Percentiles rank a stretch among this genome's conserved stretches.
phyloP scores from a whole-genome alignment of 2,797 vertebrate genomes.

The Furcifer pardalis region DNA sequence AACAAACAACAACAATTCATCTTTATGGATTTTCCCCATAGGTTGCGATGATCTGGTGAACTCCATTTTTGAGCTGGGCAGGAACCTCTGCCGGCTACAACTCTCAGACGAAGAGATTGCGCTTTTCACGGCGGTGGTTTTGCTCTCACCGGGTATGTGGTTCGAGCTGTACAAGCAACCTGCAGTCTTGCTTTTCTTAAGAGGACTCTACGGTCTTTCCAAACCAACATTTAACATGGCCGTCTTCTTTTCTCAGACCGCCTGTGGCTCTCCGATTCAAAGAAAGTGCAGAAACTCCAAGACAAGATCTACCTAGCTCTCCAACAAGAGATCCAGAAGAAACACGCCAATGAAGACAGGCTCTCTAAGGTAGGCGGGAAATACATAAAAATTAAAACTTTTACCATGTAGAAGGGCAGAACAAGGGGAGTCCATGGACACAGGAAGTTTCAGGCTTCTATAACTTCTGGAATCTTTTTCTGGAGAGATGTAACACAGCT shows the following conservation, averaged over 20 bases:
- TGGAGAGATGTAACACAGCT: too few relatives aligned
- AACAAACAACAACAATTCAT: too few relatives aligned
- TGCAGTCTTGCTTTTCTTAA: too few relatives aligned
- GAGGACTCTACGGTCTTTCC: neutral
- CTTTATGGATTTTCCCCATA: constrained; percentile 40
- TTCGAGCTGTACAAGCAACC: neutral
- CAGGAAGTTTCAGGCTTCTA: too few relatives aligned
- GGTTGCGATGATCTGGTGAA: constrained; percentile 90
- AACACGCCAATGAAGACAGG: constrained; percentile 83
- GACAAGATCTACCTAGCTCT: constrained; percentile 89
- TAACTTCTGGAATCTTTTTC: too few relatives aligned
- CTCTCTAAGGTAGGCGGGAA: constrained; percentile 86
- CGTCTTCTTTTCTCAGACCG: constrained; percentile 74
- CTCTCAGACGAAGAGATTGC: constrained; percentile 90
- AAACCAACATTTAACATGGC: neutral
- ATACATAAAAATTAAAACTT: too few relatives aligned
- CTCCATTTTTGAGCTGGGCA: constrained; percentile 86
- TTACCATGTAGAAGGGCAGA: too few relatives aligned
- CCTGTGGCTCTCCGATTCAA: constrained; percentile 86
- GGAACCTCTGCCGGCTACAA: constrained; percentile 85
- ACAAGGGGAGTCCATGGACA: too few relatives aligned
- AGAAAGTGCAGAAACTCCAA: constrained; percentile 89
- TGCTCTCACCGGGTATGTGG: constrained; percentile 87
- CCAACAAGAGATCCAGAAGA: constrained; percentile 87
- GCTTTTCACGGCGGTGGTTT: constrained; percentile 87